Evolutionary conservation across 1,140 invertebrate genomes (phyloP).

Genomic region (Ruditapes philippinarum): DNA sequence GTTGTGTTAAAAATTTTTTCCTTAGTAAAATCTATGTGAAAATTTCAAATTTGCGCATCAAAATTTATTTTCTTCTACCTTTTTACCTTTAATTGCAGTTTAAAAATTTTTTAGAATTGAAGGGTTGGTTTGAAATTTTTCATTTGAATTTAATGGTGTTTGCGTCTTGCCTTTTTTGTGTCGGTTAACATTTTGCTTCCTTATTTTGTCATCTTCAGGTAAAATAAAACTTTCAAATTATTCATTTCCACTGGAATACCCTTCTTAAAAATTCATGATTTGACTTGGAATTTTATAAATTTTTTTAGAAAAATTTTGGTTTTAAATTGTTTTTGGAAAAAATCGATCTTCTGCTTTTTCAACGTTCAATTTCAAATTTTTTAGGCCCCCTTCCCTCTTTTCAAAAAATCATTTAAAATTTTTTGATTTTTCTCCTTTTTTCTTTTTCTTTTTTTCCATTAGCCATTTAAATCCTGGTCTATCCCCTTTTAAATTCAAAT

Average conservation of each 20-base stretch:
- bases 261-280: neutral
- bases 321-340: neutral
- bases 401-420: neutral
- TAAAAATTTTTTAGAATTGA: neutral
- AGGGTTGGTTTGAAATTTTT: neutral
- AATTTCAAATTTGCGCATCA: neutral
- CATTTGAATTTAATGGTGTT: neutral
- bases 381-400: neutral
- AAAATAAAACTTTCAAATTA: neutral
- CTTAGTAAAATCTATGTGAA: neutral
- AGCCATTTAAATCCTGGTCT: neutral
- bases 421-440: neutral
- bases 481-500: neutral
- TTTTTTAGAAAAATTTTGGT: neutral
- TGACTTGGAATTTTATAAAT: neutral
- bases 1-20: neutral
- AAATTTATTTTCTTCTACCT: neutral
- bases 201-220: neutral
- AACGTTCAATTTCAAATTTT: neutral
- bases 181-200: neutral
- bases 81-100: neutral
- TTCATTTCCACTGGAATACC: neutral
- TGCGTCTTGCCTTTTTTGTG: neutral
- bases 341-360: neutral
- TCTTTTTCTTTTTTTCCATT: neutral